Conservation (phyloP, 1,140 invertebrate genomes). For the Drosophila santomea region DNA sequence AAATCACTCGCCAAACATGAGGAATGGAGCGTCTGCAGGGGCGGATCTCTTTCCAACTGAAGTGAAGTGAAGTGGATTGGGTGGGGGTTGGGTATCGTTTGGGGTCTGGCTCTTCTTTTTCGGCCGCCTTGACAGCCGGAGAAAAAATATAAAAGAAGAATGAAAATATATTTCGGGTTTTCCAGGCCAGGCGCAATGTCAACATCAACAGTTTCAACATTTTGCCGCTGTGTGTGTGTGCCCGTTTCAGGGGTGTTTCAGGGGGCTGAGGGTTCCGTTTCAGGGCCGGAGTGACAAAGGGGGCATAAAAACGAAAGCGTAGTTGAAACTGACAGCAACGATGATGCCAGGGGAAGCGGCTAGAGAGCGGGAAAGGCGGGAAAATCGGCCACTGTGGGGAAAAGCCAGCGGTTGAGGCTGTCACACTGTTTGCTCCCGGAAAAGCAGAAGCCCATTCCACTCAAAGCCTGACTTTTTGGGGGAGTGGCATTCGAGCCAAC, state of each 20-base stretch:
- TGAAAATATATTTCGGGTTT: constrained; percentile 64
- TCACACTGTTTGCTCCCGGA: constrained; percentile 60
- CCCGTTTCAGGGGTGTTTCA: neutral
- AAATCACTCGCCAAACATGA: constrained; percentile 82
- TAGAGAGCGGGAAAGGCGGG: constrained; percentile 13
- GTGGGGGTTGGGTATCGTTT: neutral
- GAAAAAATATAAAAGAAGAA: constrained; percentile 24
- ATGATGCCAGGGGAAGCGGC: constrained; percentile 42
- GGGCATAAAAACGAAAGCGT: constrained; percentile 57
- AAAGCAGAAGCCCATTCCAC: neutral
- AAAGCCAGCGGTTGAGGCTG: constrained; percentile 55
- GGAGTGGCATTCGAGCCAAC: constrained; percentile 12
- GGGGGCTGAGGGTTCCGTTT: neutral
- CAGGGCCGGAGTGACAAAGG: constrained; percentile 20
- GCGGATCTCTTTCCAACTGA: neutral
- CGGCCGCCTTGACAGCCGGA: constrained; percentile 42
- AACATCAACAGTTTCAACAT: constrained; percentile 58
- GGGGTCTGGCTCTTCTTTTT: constrained; percentile 36
- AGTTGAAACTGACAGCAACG: constrained; percentile 73
- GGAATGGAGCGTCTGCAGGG: constrained; percentile 43
- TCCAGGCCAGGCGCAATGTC: constrained; percentile 62
- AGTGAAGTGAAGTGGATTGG: neutral
- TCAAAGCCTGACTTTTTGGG: constrained; percentile 16
- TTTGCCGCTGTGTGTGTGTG: constrained; percentile 6
- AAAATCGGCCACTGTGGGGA: constrained; percentile 1